A percentile compares a stretch with the other conserved stretches of the same genome.
Evolutionary conservation across 2,888 invertebrate species (phyloP).

Genomic region (Nysson spinosus): DNA sequence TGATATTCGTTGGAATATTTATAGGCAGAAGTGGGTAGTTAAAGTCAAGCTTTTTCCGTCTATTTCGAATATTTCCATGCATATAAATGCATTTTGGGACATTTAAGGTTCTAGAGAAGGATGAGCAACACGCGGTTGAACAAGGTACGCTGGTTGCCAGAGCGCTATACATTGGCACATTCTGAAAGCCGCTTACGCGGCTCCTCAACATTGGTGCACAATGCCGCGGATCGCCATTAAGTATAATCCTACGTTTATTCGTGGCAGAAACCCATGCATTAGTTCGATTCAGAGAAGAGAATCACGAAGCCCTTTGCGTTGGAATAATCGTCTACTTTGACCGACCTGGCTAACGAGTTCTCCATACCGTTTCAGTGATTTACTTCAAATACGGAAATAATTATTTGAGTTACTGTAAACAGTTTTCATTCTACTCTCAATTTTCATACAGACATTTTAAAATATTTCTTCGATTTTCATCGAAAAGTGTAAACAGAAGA

Average conservation of each 20-base stretch:
- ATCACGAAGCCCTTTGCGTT: slow-evolving; percentile 32
- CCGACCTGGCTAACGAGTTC: no score
- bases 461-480: no score
- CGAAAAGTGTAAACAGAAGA: no score
- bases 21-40: no score
- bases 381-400: no score
- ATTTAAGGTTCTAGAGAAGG: slow-evolving; percentile 46
- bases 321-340: slow-evolving; percentile 46
- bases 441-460: no score
- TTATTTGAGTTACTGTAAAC: no score
- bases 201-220: slow-evolving; percentile 59
- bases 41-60: background rate
- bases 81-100: slow-evolving; percentile 27
- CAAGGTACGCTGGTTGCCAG: slow-evolving; percentile 45
- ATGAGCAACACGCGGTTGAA: slow-evolving; percentile 38
- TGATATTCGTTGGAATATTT: no score
- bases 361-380: no score
- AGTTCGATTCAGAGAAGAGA: slow-evolving; percentile 41
- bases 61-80: background rate
- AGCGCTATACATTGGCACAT: slow-evolving; percentile 43
- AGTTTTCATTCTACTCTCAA: no score
- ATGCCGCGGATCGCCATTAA: slow-evolving; percentile 61
- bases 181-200: slow-evolving; percentile 61
- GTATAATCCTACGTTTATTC: slow-evolving; percentile 63
- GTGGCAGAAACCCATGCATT: slow-evolving; percentile 45